Evolutionary conservation across 2,113 vertebrate genomes (phyloP).

Genomic region (Phylloscopus trochilus): DNA sequence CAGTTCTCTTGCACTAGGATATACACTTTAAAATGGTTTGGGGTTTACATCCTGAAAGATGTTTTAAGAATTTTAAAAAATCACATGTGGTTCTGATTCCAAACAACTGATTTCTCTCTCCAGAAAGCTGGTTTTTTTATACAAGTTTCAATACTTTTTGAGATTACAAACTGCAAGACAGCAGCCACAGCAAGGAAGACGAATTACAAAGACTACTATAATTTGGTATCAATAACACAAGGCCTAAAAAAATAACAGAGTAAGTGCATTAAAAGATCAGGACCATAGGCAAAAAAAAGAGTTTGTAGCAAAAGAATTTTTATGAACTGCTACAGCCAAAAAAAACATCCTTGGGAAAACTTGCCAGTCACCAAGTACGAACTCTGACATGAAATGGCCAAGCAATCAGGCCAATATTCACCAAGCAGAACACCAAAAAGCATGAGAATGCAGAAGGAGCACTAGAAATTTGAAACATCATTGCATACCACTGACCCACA

Average conservation of each 20-base stretch:
- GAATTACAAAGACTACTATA: not conserved
- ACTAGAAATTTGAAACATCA: not conserved
- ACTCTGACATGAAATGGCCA: not conserved
- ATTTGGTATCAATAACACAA: not conserved
- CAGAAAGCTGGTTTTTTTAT: not conserved
- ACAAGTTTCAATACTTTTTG: not conserved
- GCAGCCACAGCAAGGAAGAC: not conserved
- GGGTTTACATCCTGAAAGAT: not conserved
- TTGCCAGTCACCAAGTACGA: not conserved
- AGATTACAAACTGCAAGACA: constrained; percentile 5
- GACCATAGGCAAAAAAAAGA: not conserved
- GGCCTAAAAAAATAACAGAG: not conserved
- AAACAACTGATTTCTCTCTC: not conserved
- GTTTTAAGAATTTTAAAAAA: not conserved
- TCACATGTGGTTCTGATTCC: not conserved
- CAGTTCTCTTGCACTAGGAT: not conserved
- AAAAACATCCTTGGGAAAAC: not conserved
- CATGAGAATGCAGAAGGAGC: not conserved
- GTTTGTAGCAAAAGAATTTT: not conserved
- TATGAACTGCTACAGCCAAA: not conserved
- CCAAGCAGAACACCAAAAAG: not conserved
- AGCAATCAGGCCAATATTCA: not conserved
- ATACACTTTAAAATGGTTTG: not conserved
- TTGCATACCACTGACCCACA: not conserved
- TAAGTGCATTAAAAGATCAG: not conserved